Evolutionary conservation across 2,888 invertebrate genomes (phyloP), one percentile per base, ranked within the genome.

Genomic region (Thecophora atra): DNA sequence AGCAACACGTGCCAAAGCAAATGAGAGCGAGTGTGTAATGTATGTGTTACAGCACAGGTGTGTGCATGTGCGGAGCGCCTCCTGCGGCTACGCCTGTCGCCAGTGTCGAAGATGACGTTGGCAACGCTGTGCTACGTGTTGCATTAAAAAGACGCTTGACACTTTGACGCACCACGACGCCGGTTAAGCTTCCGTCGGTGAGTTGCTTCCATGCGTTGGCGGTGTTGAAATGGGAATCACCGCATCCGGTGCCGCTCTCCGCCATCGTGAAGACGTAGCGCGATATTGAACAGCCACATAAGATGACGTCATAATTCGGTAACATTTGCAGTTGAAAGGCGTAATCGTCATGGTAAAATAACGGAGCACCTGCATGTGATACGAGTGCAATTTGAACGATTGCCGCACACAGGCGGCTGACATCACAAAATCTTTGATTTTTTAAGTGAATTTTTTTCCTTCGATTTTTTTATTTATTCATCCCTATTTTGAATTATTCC

Each of bases 171-270:
- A 66, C 71, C n/a, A n/a, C 71, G 66, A 70, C 72, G n/a, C 72
- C 75, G 75, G 75, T 74, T 74, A 72, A 74, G 70, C 75, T 75
- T 47, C 47, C 13, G 47, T 47, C 3, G 17, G 17, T n/a, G 47
- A 47, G 13, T 11, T 17, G 17, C 47, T n/a, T 17, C 8, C 17
- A 17, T 47, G 6, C 72, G 71, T 73, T 75, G 71, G 19, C 19
- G 15, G 47, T n/a, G 47, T 5, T 47, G 47, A 47, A n/a, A 47
- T n/a, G 47, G 17, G 47, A 11, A 44, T 13, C 7, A 44, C 44
- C 44, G 44, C 44, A 44, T 7, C 44, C 5, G 47, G 15, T n/a
- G 47, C 17, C 2, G 47, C n/a, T n/a, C n/a, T n/a, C n/a, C n/a
- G n/a, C n/a, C n/a, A n/a, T n/a, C n/a, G n/a, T n/a, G n/a, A n/a